Percentiles rank a stretch among this genome's conserved stretches.
Evolutionary conservation across 2,113 vertebrate species (phyloP).

Genomic region (Mustela nigripes): DNA sequence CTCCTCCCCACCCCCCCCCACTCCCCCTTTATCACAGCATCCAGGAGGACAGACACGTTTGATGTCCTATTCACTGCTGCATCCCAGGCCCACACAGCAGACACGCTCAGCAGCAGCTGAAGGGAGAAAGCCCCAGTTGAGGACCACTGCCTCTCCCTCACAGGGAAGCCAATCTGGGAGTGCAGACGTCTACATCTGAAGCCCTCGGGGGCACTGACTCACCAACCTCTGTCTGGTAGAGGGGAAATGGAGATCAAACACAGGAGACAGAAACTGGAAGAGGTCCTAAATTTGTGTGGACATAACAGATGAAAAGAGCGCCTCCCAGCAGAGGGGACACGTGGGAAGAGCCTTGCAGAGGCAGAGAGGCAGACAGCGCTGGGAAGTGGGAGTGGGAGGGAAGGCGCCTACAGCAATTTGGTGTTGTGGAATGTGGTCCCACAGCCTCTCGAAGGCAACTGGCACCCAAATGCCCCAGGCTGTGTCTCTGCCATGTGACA

Average conservation of each 20-base stretch:
- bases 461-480: neutral
- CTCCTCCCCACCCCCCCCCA: too few species aligned
- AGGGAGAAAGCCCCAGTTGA: neutral
- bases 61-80: rapidly evolving
- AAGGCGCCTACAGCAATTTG: neutral
- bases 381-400: neutral
- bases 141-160: neutral
- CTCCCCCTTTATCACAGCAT: rapidly evolving
- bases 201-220: too few species aligned
- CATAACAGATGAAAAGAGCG: neutral
- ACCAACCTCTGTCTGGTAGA: rapidly evolving
- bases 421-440: too few species aligned
- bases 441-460: neutral
- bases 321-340: neutral
- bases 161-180: rapidly evolving
- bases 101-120: neutral
- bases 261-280: neutral
- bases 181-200: rapidly evolving
- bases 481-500: too few species aligned
- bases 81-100: neutral
- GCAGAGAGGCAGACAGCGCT: neutral
- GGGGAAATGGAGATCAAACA: neutral
- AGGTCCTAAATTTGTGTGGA: neutral
- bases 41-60: too few species aligned
- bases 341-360: neutral